These are phyloP conservation scores for Mixornis gularis DNA, from an alignment of 2,113 vertebrate genomes.

Conservation along the genomic window DNA sequence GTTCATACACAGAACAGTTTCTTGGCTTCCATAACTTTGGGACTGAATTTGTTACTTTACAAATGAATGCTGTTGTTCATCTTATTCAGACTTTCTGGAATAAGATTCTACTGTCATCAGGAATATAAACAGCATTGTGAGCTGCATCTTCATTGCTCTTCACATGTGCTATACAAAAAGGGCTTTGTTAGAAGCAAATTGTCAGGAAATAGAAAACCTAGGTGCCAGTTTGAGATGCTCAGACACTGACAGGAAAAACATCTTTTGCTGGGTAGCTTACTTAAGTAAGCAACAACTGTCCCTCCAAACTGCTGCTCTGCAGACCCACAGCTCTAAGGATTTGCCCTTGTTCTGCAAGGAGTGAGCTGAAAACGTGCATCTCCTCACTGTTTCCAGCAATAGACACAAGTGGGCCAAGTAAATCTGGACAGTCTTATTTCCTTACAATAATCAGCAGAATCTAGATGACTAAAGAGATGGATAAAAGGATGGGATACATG, in stretches of 20 bases:
- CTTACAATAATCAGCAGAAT: neutral
- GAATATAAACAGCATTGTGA: neutral
- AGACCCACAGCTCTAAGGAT: neutral
- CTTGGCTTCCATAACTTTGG: neutral
- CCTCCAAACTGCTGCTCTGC: neutral
- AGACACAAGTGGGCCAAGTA: neutral
- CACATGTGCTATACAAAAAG: neutral
- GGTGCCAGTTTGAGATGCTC: neutral
- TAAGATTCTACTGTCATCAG: neutral
- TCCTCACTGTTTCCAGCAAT: neutral
- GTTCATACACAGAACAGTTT: neutral
- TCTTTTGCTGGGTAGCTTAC: neutral
- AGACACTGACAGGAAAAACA: neutral
- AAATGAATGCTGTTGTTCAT: neutral
- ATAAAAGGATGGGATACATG: neutral
- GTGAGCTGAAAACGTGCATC: accelerated
- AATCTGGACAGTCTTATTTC: neutral
- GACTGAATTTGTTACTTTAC: neutral
- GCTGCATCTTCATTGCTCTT: neutral
- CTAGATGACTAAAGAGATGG: neutral
- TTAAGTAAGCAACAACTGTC: neutral
- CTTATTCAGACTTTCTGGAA: neutral
- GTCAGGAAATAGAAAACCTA: neutral
- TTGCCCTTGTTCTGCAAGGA: neutral
- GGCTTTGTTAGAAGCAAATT: neutral